Base-by-base conservation (phyloP, 2,113 vertebrate genomes). In the Lepisosteus osseus region DNA sequence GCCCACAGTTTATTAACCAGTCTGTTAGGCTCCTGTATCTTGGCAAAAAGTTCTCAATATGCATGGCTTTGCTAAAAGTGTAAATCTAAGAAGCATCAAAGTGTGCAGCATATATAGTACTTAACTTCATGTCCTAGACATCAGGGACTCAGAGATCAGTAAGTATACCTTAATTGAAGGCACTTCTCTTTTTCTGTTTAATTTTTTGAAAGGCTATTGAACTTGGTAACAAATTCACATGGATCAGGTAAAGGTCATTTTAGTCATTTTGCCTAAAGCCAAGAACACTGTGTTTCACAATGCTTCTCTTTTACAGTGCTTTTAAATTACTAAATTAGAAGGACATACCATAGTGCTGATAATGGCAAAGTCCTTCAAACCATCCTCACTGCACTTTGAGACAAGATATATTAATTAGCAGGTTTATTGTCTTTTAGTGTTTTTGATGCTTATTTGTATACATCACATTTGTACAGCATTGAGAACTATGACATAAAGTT, bases 51-150 rank as follows among this genome's bases (percentile, higher is more conserved):
- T 3, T 17, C 83, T 88, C 85, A 90, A 88, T 89, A 91, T 89
- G 86, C 86, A 89, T 85, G 78, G 74, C 83, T 78, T 77, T 78
- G 84, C 86, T 89, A 88, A 90, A 87, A 85, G 86, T 83, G 79
- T 82, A 74, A 80, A 69, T 82, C 76, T 90, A 88, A 90, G 89
- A 88, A 90, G 86, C 85, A 91, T 87, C 86, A 85, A 84, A 81
- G 86, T 87, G 87, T 87, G 85, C 83, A 83, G 80, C 79, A 29
- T 29, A 29, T 29, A 29, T 29, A 29, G 29, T 29, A 29, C 29
- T 29, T 29, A 1, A 29, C 69, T 83, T 84, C 79, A 83, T 85
- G 82, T 82, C 77, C 59, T 79, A 70, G 78, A 79, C 85, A 85
- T 77, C 79, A 72, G 84, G 82, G 81, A 86, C 83, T 74, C 42